Percentiles rank a stretch among this genome's conserved stretches.
Evolutionary conservation across 2,113 vertebrate genomes (phyloP).

Genomic region (Phalacrocorax brasilianus): DNA sequence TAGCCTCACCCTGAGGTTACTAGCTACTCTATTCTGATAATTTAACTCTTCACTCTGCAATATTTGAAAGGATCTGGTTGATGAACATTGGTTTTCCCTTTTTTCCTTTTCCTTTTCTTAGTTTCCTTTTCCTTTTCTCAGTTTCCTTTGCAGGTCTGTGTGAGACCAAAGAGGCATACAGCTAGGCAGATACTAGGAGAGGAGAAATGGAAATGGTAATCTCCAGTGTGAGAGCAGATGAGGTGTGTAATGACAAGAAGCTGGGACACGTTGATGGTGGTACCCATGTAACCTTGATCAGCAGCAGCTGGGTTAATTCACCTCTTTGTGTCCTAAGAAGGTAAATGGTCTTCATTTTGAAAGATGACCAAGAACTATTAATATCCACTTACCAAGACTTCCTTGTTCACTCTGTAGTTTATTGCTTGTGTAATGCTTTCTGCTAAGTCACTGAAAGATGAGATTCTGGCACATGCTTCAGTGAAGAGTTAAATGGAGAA

Average conservation of each 20-base stretch:
- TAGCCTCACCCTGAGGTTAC: background rate
- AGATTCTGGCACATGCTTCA: background rate
- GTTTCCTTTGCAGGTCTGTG: background rate
- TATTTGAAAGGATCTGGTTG: background rate
- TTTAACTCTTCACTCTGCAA: background rate
- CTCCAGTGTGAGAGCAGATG: background rate
- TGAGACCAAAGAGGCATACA: background rate
- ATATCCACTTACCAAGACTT: background rate
- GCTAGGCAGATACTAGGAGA: background rate
- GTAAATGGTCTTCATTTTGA: background rate
- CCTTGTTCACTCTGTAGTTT: background rate
- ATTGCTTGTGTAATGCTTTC: constrained; percentile 26
- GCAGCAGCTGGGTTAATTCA: background rate
- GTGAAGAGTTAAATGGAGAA: constrained; percentile 21
- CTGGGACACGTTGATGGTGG: background rate
- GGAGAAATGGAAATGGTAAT: background rate
- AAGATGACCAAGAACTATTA: background rate
- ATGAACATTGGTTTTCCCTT: background rate
- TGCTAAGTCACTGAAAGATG: background rate
- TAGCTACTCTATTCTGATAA: background rate
- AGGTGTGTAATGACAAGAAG: background rate
- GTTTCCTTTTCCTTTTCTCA: background rate
- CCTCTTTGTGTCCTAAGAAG: background rate
- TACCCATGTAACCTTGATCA: background rate
- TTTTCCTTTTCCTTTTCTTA: background rate